Base-by-base conservation (phyloP, 2,888 invertebrate genomes). In the Biston stratarius region DNA sequence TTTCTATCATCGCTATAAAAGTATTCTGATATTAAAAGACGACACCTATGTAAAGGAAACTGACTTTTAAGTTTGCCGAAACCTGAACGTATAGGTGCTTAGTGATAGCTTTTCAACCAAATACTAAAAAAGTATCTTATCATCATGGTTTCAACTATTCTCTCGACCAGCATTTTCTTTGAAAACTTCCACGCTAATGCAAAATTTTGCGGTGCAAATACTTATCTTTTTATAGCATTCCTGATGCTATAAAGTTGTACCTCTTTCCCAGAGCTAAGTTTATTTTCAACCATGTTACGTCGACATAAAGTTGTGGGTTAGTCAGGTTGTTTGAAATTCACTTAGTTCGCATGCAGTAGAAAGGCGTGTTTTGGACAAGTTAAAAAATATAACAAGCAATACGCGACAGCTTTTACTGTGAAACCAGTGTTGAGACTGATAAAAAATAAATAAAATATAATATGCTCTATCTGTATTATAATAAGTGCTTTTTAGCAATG, bases 191-290 rank as follows among this genome's bases (percentile, higher is more conserved):
- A 48, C 24, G 12, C 33, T 33, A 38, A 45, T 40, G 33, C 36
- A 64, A 53, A 64, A 64, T 38, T 38, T 53, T 53, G 64, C 59
- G 58, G 52, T 15, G 51, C 11, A 59, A 64, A 59, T 59, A 45
- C 53, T 64, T 64, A 56, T 60, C 64, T 58, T 53, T 64, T 59
- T 56, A 65, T 51, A 56, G 61, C 49, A 61, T 56, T 65, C 56
- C 56, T 42, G 55, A 60, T 52, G 59, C 44, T 64, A 55, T 64
- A 55, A 44, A 45, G 40, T 11, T 14, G 44, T 55, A 56, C 49
- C 42, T 61, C 48, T 34, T 6, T 40, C 0, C 40, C 48, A 6
- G 2, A 48, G 12, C 9, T 36, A 11, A 33, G 14, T 44, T 40
- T 15, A 61, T 12, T 61, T 10, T 61, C 0, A 40, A 66, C 66